These are phyloP conservation scores for Perognathus longimembris DNA, from an alignment of 2,113 vertebrate genomes.

Conservation along the genomic window DNA sequence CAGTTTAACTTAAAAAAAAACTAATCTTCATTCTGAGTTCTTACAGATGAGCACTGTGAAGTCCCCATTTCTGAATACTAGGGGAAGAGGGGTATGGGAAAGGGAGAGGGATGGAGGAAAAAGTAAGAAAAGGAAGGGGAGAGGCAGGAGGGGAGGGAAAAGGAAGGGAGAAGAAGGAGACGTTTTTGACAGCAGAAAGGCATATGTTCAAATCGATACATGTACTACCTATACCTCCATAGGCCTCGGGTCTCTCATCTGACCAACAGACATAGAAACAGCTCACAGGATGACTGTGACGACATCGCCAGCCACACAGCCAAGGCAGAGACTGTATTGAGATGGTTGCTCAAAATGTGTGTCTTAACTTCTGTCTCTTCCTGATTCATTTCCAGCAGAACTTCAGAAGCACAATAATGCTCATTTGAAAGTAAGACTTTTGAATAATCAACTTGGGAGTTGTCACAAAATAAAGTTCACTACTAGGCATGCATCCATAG, in stretches of 20 bases:
- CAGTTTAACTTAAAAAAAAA: background rate
- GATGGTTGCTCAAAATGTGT: background rate
- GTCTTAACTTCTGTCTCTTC: background rate
- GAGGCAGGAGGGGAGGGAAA: background rate
- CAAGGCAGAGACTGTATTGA: background rate
- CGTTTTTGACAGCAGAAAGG: background rate
- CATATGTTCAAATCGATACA: background rate
- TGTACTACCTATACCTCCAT: background rate
- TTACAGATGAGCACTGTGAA: background rate
- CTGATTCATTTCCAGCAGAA: background rate
- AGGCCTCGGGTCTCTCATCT: background rate
- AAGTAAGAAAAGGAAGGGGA: background rate
- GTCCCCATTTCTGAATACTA: background rate
- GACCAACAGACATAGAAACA: background rate
- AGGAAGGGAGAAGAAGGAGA: background rate
- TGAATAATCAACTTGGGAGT: conserved; percentile 22
- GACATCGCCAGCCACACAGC: background rate
- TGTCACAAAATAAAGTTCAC: background rate
- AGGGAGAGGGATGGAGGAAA: background rate
- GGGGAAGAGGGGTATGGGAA: background rate
- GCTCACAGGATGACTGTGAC: background rate
- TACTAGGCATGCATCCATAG: background rate
- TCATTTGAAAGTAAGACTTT: background rate
- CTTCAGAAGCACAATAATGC: background rate
- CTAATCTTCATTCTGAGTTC: background rate